These are phyloP conservation scores for Embiotoca jacksoni DNA, from an alignment of 2,113 vertebrate species.

Conservation along the genomic window DNA sequence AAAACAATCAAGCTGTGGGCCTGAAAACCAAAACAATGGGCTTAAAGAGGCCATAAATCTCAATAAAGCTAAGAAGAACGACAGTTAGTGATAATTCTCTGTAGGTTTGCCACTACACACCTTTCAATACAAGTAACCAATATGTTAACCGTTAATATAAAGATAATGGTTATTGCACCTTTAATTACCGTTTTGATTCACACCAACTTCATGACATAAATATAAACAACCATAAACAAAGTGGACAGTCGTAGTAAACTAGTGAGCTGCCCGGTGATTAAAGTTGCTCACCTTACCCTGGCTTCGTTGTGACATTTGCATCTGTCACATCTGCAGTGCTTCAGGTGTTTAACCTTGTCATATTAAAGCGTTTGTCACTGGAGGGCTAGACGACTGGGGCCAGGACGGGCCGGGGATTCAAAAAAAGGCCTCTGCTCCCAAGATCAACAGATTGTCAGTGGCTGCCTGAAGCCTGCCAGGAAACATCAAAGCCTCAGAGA, in stretches of 20 bases:
- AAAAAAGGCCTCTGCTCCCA: conserved; percentile 46
- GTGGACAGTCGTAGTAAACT: conserved; percentile 33
- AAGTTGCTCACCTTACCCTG: conserved; percentile 64
- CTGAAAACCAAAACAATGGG: conserved; percentile 18
- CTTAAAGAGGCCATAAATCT: conserved; percentile 17
- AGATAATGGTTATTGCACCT: not conserved
- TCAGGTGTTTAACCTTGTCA: conserved; percentile 81
- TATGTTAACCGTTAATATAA: not conserved
- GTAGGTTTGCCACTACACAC: not conserved
- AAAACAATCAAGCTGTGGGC: not conserved
- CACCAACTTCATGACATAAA: too few species aligned
- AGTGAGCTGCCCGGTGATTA: conserved; percentile 26
- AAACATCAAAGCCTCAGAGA: conserved; percentile 80
- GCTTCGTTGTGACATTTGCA: conserved; percentile 42
- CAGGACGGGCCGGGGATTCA: conserved; percentile 49
- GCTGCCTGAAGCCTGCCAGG: conserved; percentile 74
- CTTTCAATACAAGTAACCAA: not conserved
- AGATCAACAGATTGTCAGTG: conserved; percentile 80
- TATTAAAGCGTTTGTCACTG: conserved; percentile 79
- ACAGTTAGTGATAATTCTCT: not conserved
- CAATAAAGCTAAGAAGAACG: not conserved
- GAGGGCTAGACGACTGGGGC: conserved; percentile 67
- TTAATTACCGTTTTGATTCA: not conserved
- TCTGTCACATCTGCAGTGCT: conserved; percentile 47
- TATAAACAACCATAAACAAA: conserved; percentile 38